These are phyloP conservation scores for Cataglyphis livida DNA, from an alignment of 2,888 invertebrate species.

Conservation along the genomic window DNA sequence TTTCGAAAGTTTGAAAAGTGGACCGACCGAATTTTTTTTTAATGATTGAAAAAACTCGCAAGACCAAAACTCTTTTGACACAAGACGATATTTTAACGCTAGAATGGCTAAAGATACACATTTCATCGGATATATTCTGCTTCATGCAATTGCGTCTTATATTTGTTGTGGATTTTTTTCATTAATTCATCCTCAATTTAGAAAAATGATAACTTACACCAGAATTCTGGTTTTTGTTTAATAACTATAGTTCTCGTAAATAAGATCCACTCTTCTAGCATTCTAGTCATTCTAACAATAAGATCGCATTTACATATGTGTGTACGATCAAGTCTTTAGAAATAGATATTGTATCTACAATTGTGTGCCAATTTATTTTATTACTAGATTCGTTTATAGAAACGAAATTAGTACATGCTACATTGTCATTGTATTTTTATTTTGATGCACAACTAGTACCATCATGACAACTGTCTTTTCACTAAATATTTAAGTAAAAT, in stretches of 20 bases:
- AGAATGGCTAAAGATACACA: conserved; percentile 16
- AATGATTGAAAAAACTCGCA: not conserved
- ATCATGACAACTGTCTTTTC: conserved; percentile 27
- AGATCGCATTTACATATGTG: conserved; percentile 13
- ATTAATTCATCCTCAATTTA: conserved; percentile 6
- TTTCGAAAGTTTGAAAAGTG: conserved; percentile 60
- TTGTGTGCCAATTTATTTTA: conserved; percentile 27
- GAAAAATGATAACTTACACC: conserved; percentile 29
- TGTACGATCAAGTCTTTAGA: conserved; percentile 14
- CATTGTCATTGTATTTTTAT: conserved; percentile 60
- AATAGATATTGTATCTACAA: conserved; percentile 9
- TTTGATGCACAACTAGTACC: conserved; percentile 57
- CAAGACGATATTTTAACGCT: not conserved
- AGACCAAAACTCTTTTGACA: conserved; percentile 43
- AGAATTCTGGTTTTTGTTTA: not conserved
- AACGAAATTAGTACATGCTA: conserved; percentile 53
- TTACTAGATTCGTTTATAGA: conserved; percentile 9
- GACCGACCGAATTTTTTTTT: conserved; percentile 42
- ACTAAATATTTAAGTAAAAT: conserved; percentile 62
- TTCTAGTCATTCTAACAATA: conserved; percentile 12
- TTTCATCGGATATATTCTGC: not conserved
- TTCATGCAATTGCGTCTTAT: conserved; percentile 13
- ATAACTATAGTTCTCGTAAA: not conserved
- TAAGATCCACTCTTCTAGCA: not conserved
- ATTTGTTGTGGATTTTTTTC: conserved; percentile 7